Evolutionary conservation across 2,888 invertebrate genomes (phyloP).

Genomic region (Erebia aethiops): DNA sequence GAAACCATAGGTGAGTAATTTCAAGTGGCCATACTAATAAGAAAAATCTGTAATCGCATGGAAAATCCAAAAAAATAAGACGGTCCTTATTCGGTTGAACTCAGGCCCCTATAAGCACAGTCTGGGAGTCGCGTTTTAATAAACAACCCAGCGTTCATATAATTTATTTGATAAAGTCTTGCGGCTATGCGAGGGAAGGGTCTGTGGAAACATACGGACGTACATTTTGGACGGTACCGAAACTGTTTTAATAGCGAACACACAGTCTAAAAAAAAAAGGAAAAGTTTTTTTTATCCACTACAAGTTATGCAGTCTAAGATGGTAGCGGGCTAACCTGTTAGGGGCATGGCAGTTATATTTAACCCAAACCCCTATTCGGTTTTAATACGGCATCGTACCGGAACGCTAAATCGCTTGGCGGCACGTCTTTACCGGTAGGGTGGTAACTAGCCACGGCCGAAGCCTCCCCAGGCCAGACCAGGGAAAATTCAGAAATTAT

Average conservation of each 20-base stretch:
- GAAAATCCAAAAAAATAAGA: conserved; percentile 28
- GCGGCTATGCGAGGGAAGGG: conserved; percentile 45
- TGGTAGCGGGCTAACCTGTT: too few species aligned
- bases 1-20: conserved; percentile 12
- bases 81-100: conserved; percentile 10
- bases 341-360: too few species aligned
- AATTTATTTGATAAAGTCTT: conserved; percentile 54
- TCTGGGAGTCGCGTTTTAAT: conserved; percentile 40
- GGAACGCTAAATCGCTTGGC: too few species aligned
- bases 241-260: background rate
- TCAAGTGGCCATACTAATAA: conserved; percentile 32
- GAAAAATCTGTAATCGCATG: conserved; percentile 29
- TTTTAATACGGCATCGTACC: too few species aligned
- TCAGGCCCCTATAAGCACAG: conserved; percentile 22
- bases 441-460: too few species aligned
- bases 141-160: conserved; percentile 43
- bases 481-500: too few species aligned
- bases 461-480: too few species aligned
- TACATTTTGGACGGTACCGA: conserved; percentile 14
- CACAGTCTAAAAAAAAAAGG: too few species aligned
- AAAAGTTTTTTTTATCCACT: too few species aligned
- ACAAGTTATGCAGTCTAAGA: too few species aligned
- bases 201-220: conserved; percentile 37
- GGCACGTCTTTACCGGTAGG: too few species aligned
- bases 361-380: too few species aligned